Percentiles rank a stretch among this genome's conserved stretches.
Evolutionary conservation across 1,140 invertebrate genomes (phyloP).

Genomic region (Caerostris darwini): DNA sequence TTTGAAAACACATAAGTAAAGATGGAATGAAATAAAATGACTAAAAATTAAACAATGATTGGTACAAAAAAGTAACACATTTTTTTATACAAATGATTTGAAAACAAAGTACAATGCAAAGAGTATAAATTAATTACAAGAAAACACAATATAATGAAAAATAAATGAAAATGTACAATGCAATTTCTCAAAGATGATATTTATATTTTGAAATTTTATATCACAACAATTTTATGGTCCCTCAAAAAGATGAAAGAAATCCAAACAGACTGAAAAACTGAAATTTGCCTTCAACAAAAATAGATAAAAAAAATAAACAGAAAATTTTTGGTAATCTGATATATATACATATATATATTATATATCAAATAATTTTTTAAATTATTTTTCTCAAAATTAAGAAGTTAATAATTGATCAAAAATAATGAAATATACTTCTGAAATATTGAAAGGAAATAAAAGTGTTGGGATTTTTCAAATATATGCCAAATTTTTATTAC

Average conservation of each 20-base stretch:
- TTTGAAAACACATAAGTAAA: background rate
- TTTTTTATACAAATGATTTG: background rate
- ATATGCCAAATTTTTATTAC: no score
- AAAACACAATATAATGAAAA: constrained; percentile 8
- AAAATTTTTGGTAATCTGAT: no score
- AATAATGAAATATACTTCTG: no score
- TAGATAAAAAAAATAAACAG: background rate
- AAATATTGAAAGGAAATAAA: no score
- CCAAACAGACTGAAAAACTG: background rate
- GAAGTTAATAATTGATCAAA: no score
- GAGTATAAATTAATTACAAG: constrained; percentile 33
- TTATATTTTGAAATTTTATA: constrained; percentile 34
- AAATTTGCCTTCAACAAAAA: background rate
- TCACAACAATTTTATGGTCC: constrained; percentile 26
- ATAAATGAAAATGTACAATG: constrained; percentile 15
- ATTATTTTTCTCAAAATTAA: no score
- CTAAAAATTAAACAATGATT: background rate
- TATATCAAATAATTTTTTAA: no score
- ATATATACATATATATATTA: no score
- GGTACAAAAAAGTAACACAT: background rate
- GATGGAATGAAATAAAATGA: constrained; percentile 15
- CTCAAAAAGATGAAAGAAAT: background rate
- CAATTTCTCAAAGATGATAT: background rate
- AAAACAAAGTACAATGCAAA: background rate
- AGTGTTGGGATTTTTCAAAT: no score